Evolutionary conservation across 2,113 vertebrate species (phyloP), one percentile per base, ranked within the genome.

Genomic region (Dipodomys ordii): DNA sequence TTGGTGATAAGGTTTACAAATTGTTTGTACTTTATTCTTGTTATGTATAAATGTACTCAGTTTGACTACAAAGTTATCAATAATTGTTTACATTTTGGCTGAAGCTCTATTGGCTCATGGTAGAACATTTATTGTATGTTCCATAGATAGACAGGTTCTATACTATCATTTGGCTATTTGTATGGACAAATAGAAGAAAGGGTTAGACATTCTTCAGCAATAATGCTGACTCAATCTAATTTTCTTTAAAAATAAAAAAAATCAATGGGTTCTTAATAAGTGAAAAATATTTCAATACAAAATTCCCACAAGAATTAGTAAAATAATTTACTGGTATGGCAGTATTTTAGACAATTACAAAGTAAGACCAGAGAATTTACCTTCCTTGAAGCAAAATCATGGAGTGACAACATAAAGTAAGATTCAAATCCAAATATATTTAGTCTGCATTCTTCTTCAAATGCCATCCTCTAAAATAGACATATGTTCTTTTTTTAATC

Each of bases 261-360:
- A 76, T 77, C 44, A 60, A 32, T 68, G 68, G 23, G 39, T 32
- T 13, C 90, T 92, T 81, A 91, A 60, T 83, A 71, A 82, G 82
- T 65, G 20, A 4, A 92, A 64, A 88, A 25, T 69, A 95, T 69
- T 90, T 92, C 35, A 22, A 90, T 88, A 95, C 39, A 88, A 92
- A 80, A 57, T 73, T 9, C 76, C 62, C 18, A 1, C 64, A 16
- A 88, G 4, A 73, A 53, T 44, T 74, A 80, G 53, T 81, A 67
- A 76, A 83, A 39, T 64, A 53, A 39, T 46, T 44, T 68, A 35
- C 79, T 39, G 73, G 25, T 44, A 7, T 74, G 3, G 46, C 60
- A 84, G 72, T 53, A 7, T 32, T 44, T 46, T 57, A 73, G 25
- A 2, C 39, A 44, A 22, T 60, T 89, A 18, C 71, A 57, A 44